Conservation (phyloP, 2,797 vertebrate species). For the Anabas testudineus region DNA sequence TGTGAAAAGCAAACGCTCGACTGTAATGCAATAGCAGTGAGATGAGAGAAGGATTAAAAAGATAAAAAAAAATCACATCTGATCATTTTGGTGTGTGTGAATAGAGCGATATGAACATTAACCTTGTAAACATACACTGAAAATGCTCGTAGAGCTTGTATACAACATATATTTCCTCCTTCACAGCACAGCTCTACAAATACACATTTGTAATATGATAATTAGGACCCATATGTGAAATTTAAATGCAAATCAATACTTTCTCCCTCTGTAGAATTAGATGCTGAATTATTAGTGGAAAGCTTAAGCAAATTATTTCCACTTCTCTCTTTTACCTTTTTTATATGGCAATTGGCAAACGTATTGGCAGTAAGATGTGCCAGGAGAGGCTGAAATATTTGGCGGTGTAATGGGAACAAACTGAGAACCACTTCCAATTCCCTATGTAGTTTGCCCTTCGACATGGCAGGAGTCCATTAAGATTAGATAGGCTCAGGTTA, state of each 20-base stretch:
- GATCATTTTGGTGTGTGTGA: constrained; percentile 28
- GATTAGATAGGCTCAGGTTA: constrained; percentile 48
- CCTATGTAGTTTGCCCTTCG: constrained; percentile 35
- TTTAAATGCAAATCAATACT: constrained; percentile 74
- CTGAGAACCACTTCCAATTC: constrained; percentile 50
- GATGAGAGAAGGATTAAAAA: constrained; percentile 34
- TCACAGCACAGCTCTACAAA: constrained; percentile 53
- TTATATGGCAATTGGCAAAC: constrained; percentile 27
- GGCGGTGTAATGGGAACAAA: constrained; percentile 48
- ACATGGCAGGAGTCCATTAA: constrained; percentile 46
- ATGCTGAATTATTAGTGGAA: constrained; percentile 44
- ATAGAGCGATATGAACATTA: constrained; percentile 46
- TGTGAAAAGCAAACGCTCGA: constrained; percentile 70
- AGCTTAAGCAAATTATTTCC: constrained; percentile 32
- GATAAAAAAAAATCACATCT: constrained; percentile 16
- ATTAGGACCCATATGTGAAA: constrained; percentile 71
- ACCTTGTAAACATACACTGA: constrained; percentile 43
- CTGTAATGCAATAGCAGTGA: constrained; percentile 40
- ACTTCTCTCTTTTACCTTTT: constrained; percentile 20
- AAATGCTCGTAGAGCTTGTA: constrained; percentile 44
- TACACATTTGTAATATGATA: constrained; percentile 64
- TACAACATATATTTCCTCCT: constrained; percentile 38
- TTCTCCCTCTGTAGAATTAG: constrained; percentile 47
- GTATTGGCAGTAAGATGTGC: constrained; percentile 36
- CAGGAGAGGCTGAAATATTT: constrained; percentile 44